Conservation (phyloP, 2,888 invertebrate genomes). For the Pristionchus exspectatus region DNA sequence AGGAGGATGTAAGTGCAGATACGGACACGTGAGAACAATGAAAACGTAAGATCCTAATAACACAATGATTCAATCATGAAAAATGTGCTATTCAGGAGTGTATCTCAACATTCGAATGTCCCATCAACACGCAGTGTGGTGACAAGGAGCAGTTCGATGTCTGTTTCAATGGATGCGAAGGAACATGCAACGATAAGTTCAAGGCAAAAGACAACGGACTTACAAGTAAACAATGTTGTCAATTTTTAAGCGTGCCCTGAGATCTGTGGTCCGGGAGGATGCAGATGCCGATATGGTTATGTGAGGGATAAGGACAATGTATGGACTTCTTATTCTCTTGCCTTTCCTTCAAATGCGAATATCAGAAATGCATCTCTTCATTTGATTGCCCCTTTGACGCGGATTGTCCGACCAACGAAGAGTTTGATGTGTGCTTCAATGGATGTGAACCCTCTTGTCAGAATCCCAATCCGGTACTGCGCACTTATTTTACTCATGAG, state of each 20-base stretch:
- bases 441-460: conserved; percentile 1
- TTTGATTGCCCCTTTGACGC: background rate
- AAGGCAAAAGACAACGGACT: background rate
- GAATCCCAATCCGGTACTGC: background rate
- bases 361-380: background rate
- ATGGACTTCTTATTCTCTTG: background rate
- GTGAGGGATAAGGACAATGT: background rate
- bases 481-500: background rate
- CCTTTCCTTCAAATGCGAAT: background rate
- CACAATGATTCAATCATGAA: background rate
- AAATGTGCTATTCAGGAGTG: background rate
- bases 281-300: background rate
- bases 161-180: conserved; percentile 17
- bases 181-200: background rate
- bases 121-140: background rate
- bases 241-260: background rate
- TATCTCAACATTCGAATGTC: background rate
- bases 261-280: conserved; percentile 22
- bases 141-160: background rate
- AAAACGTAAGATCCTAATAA: background rate
- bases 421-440: background rate
- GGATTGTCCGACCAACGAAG: background rate
- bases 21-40: conserved; percentile 16
- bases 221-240: background rate
- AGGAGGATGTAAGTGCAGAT: conserved; percentile 31